A percentile compares a stretch with the other conserved stretches of the same genome.
phyloP scores from a whole-genome alignment of 2,113 vertebrate species.

The Leptodactylus fuscus region DNA sequence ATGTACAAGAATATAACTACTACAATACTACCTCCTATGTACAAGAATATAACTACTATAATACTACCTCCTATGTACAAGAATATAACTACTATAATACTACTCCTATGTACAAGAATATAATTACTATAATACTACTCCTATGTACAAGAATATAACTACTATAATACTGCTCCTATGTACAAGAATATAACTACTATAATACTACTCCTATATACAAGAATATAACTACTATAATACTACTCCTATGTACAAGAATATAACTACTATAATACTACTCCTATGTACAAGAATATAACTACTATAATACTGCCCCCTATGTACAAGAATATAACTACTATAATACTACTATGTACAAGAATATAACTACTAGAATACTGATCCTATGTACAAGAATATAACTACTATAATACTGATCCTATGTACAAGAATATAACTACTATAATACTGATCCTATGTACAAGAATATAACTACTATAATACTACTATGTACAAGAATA shows the following conservation, averaged over 20 bases:
- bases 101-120: no score
- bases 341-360: neutral
- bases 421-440: neutral
- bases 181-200: conserved; percentile 18
- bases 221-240: conserved; percentile 13
- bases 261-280: conserved; percentile 6
- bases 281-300: neutral
- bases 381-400: conserved; percentile 5
- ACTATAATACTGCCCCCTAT: neutral
- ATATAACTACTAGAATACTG: conserved; percentile 12
- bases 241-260: conserved; percentile 7
- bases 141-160: neutral
- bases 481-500: neutral
- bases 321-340: conserved; percentile 8
- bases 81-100: no score
- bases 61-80: no score
- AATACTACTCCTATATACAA: neutral
- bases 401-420: conserved; percentile 1
- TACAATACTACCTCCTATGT: no score
- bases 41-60: no score
- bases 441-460: no score
- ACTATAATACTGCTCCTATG: neutral
- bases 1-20: no score
- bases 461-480: no score
- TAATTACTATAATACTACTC: no score